Evolutionary conservation across 2,113 vertebrate genomes (phyloP).

Genomic region (Heterotilapia buettikoferi): DNA sequence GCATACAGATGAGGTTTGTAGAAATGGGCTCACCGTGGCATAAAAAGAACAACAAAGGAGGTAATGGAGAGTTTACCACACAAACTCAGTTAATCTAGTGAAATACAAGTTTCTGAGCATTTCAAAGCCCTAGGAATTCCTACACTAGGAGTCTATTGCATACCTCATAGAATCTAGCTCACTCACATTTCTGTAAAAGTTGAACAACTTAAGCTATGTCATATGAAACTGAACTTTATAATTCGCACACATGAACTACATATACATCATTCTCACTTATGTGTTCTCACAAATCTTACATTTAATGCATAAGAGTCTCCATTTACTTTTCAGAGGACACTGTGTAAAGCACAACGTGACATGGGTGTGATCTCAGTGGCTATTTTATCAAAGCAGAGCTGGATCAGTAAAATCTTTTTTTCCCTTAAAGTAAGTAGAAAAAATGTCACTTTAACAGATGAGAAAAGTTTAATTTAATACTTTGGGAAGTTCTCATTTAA

Average conservation of each 20-base stretch:
- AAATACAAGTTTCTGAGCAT: not conserved
- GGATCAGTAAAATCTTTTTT: not conserved
- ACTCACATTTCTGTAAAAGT: not conserved
- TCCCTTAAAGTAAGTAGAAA: not conserved
- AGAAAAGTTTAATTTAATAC: not conserved
- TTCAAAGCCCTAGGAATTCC: not conserved
- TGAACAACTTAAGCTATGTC: not conserved
- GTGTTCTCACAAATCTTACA: not conserved
- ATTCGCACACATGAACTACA: not conserved
- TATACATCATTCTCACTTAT: not conserved
- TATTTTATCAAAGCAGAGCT: not conserved
- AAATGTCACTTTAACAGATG: not conserved
- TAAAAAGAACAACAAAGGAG: conserved; percentile 44
- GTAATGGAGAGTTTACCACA: conserved; percentile 31
- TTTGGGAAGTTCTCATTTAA: not conserved
- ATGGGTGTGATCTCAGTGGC: not conserved
- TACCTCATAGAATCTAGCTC: not conserved
- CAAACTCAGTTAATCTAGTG: not conserved
- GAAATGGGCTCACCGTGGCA: conserved; percentile 39
- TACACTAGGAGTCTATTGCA: not conserved
- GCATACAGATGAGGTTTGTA: conserved; percentile 52
- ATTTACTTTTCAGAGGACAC: not conserved
- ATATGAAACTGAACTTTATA: not conserved
- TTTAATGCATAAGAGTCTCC: not conserved
- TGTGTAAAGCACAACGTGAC: not conserved